Percentiles rank a stretch among this genome's conserved stretches.
phyloP scores from a whole-genome alignment of 2,797 vertebrate genomes.

The Mus caroli region DNA sequence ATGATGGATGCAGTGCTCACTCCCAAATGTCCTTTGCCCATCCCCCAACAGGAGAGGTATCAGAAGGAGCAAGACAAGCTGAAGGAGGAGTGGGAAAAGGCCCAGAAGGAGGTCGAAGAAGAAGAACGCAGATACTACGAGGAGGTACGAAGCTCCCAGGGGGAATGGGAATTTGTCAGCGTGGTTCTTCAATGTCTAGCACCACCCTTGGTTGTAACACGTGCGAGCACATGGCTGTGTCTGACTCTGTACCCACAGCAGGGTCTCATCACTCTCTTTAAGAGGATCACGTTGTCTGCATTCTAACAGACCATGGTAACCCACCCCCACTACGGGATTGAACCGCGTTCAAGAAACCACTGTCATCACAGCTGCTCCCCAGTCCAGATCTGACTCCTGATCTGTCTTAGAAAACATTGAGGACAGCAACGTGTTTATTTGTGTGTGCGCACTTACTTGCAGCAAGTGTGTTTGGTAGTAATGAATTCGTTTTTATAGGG shows the following conservation, averaged over 20 bases:
- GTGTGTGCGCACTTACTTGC: not conserved
- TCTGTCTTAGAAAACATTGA: not conserved
- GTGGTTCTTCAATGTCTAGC: not conserved
- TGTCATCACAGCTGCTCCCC: not conserved
- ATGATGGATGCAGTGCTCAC: not conserved
- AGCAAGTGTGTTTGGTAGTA: not conserved
- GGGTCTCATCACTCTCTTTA: not conserved
- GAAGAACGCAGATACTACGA: constrained; percentile 97
- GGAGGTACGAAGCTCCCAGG: constrained; percentile 90
- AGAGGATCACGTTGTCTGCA: not conserved
- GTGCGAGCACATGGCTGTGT: too few relatives aligned
- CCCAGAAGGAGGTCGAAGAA: constrained; percentile 97
- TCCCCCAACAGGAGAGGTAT: constrained; percentile 94
- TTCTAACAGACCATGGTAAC: not conserved
- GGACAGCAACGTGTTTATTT: not conserved
- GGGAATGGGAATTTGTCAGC: not conserved
- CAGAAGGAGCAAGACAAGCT: constrained; percentile 96
- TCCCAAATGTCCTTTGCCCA: constrained; percentile 28
- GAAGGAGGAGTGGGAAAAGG: constrained; percentile 98
- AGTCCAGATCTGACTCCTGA: not conserved
- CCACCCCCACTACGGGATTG: not conserved
- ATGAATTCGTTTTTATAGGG: constrained; percentile 1
- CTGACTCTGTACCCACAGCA: not conserved
- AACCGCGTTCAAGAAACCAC: not conserved
- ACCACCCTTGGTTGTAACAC: accelerated